Evolutionary conservation across 2,797 vertebrate species (phyloP).

Genomic region (Lagodon rhomboides): DNA sequence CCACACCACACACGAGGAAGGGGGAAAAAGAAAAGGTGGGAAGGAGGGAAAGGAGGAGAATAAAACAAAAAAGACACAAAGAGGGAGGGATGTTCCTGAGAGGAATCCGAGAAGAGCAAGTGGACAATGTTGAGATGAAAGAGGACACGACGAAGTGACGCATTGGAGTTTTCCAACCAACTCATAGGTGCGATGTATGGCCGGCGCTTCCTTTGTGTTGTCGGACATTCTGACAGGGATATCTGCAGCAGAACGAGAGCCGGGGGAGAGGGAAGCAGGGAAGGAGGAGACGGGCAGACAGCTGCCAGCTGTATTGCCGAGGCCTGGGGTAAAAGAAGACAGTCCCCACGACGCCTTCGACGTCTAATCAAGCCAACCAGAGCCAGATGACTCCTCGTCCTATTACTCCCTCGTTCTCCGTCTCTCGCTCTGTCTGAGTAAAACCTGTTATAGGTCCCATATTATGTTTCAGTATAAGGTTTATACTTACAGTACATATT

Average conservation of each 20-base stretch:
- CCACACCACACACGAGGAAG: slow-evolving; percentile 57
- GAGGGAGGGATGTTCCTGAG: slow-evolving; percentile 28
- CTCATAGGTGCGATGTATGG: slow-evolving; percentile 14
- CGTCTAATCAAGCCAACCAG: slow-evolving; percentile 58
- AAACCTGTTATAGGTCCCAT: slow-evolving; percentile 21
- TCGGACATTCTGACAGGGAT: slow-evolving; percentile 23
- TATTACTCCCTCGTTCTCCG: slow-evolving; percentile 6
- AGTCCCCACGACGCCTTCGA: slow-evolving; percentile 43
- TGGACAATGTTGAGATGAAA: slow-evolving; percentile 25
- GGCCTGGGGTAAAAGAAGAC: slow-evolving; percentile 49
- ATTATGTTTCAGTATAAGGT: too few relatives aligned
- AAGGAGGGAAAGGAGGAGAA: not conserved
- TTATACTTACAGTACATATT: too few relatives aligned
- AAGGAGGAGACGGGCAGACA: slow-evolving; percentile 41
- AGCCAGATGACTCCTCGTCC: slow-evolving; percentile 45
- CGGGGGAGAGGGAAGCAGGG: slow-evolving; percentile 21
- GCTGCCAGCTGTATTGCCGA: slow-evolving; percentile 60
- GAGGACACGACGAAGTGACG: slow-evolving; percentile 32
- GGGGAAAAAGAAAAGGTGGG: slow-evolving; percentile 19
- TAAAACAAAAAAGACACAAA: slow-evolving; percentile 2
- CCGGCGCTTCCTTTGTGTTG: slow-evolving; percentile 36
- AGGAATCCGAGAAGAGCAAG: slow-evolving; percentile 28
- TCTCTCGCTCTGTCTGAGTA: slow-evolving; percentile 18
- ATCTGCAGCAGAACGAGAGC: slow-evolving; percentile 30
- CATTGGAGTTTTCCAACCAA: slow-evolving; percentile 44